Evolutionary conservation across 1,140 invertebrate genomes (phyloP), one percentile per base, ranked within the genome.

Genomic region (Drosophila novamexicana): DNA sequence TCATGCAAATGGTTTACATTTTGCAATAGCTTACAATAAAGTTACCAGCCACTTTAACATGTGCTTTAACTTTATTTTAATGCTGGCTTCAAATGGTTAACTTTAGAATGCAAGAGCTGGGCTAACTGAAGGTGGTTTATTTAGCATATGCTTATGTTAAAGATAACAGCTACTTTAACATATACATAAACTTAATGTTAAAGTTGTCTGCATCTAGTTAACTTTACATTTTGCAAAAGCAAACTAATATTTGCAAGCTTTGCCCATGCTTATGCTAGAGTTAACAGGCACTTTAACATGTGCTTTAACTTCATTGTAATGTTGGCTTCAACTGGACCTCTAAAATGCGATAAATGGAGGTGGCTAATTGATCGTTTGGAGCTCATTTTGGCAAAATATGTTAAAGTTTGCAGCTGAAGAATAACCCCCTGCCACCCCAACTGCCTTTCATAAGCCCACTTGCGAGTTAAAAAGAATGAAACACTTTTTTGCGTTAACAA

Each of bases 81-180:
- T 29, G 22, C 3, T 29, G 22, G 22, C 22, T 5, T 29, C 39
- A 57, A 57, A 37, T 0, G 22, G 1, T 2, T 14, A 7, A 5
- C 4, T 29, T 5, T 29, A 56, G 47, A 56, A 29, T 34, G 42
- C 52, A 66, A 66, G 9, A 47, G 47, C 40, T 39, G 44, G 8
- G 47, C 6, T 6, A 10, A 29, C 10, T 18, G 22, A 49, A 29
- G 22, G 22, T 29, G 22, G 22, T 29, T 5, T 29, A 22, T 22
- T 22, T 22, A 22, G 3, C 29, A 9, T 22, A 29, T 47, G 45
- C 45, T 39, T 9, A 29, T 2, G 14, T 40, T 40, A 1, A 12
- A 12, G 16, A 8, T n/a, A 7, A 54, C 4, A 42, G 12, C 3
- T 18, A 32, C 16, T 57, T 16, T 29, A 57, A 57, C 18, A 14